Percentiles rank a stretch among this genome's conserved stretches.
Evolutionary conservation across 2,113 vertebrate species (phyloP).

Genomic region (Helogale parvula): DNA sequence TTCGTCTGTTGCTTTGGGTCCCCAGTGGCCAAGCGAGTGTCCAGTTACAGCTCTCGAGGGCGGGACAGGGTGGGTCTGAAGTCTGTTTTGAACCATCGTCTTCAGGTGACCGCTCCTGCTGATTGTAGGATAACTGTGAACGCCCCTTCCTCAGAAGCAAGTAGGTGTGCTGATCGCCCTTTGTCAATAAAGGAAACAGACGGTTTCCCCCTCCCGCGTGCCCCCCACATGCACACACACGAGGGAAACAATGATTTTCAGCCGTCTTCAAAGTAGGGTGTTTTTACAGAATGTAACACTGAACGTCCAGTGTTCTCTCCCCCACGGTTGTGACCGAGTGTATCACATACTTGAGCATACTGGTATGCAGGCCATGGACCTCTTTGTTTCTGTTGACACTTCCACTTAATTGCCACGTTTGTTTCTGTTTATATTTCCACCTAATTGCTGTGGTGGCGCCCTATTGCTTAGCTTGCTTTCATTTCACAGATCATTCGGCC

Average conservation of each 20-base stretch:
- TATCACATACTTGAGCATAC: not conserved
- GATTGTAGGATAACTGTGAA: not conserved
- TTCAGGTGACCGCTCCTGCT: not conserved
- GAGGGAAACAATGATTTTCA: not conserved
- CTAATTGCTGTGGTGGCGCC: not conserved
- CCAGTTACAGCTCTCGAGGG: not conserved
- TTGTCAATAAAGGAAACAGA: not conserved
- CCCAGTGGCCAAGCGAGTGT: not conserved
- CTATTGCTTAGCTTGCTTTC: constrained; percentile 44
- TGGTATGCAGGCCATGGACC: not conserved
- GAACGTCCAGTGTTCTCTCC: not conserved
- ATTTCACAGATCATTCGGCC: not conserved
- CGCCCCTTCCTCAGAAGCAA: not conserved
- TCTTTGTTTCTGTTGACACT: not conserved
- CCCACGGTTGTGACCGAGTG: not conserved
- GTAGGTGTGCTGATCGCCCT: not conserved
- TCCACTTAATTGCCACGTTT: not conserved
- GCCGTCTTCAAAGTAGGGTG: not conserved
- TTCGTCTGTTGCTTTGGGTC: not conserved
- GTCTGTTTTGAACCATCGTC: not conserved
- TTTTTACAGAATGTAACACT: not conserved
- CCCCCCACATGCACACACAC: not conserved
- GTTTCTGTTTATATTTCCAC: not conserved
- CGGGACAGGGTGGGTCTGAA: not conserved
- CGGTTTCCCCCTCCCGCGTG: accelerated